phyloP scores from a whole-genome alignment of 2,797 vertebrate genomes.

The Borostomias antarcticus region DNA sequence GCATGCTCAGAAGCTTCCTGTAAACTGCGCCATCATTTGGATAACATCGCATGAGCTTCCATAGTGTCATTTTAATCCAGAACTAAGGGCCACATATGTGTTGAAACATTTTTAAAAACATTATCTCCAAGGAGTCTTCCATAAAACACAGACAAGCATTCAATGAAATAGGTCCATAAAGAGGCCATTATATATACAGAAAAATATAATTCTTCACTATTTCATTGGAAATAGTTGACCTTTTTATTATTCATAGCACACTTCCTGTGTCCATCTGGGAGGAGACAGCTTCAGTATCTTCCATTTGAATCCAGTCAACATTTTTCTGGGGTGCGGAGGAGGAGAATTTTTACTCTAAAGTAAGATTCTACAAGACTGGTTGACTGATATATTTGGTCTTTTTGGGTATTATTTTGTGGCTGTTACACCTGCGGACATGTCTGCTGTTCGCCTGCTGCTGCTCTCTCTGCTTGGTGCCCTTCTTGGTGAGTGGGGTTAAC shows the following conservation, averaged over 20 bases:
- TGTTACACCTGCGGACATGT: conserved; percentile 37
- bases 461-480: conserved; percentile 43
- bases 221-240: neutral
- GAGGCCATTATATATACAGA: too few relatives aligned
- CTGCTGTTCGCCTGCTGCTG: conserved; percentile 40
- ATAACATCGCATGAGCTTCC: too few relatives aligned
- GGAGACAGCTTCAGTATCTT: neutral
- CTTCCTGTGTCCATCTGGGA: neutral
- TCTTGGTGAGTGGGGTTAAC: conserved; percentile 55
- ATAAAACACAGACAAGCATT: too few relatives aligned
- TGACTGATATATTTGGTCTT: conserved; percentile 8
- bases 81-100: too few relatives aligned
- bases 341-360: neutral
- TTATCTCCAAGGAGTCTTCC: too few relatives aligned
- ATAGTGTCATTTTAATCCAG: conserved; percentile 17
- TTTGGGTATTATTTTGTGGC: neutral
- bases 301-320: neutral
- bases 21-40: too few relatives aligned
- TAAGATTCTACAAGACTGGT: neutral
- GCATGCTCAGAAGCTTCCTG: too few relatives aligned
- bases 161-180: too few relatives aligned
- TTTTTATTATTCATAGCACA: neutral
- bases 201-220: neutral
- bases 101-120: too few relatives aligned
- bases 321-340: neutral